phyloP scores from a whole-genome alignment of 2,888 invertebrate species.

The Hetaerina titia region DNA sequence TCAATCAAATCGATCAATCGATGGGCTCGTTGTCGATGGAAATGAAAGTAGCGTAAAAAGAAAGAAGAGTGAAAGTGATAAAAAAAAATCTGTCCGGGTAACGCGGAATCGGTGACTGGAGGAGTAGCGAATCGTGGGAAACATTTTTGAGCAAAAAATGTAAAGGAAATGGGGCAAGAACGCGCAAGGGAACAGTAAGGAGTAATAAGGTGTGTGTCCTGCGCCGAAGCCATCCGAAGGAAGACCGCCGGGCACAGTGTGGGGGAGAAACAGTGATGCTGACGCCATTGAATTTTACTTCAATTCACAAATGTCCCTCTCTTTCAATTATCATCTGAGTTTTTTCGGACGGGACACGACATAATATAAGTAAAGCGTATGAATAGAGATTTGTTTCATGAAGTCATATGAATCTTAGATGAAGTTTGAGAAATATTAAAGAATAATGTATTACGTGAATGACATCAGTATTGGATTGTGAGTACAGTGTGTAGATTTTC shows the following conservation, averaged over 20 bases:
- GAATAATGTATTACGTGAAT: no score
- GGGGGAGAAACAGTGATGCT: no score
- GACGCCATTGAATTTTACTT: no score
- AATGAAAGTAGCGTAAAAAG: background rate
- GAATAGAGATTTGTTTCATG: no score
- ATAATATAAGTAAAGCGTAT: no score
- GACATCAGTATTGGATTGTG: no score
- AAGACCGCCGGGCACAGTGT: background rate
- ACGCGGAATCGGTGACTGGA: background rate
- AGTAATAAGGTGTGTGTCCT: background rate
- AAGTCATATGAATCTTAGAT: no score
- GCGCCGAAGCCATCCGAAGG: background rate
- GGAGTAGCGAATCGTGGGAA: slow-evolving; percentile 1
- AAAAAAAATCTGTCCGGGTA: background rate
- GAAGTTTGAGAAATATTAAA: no score
- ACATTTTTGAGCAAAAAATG: background rate
- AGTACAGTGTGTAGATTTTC: no score
- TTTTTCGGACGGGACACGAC: no score
- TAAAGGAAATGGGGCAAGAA: background rate
- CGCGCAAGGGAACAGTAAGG: background rate
- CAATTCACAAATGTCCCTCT: no score
- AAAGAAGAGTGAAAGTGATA: slow-evolving; percentile 18
- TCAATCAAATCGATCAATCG: background rate
- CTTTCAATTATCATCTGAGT: no score
- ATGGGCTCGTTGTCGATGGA: background rate